Percentiles rank a stretch among this genome's conserved stretches.
phyloP scores from a whole-genome alignment of 2,888 invertebrate genomes.

The Eupithecia inturbata region DNA sequence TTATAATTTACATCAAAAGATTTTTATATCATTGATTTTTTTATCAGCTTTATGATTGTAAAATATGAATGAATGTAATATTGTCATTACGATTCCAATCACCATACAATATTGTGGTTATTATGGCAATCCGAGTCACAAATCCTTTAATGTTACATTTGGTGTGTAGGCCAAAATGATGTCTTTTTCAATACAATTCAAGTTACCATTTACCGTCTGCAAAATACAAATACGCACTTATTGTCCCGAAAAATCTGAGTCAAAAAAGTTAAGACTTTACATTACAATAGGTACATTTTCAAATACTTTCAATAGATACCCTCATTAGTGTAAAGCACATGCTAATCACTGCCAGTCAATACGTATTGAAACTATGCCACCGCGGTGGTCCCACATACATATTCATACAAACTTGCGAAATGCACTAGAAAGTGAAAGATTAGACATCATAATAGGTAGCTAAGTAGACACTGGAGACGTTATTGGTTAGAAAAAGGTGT shows the following conservation, averaged over 20 bases:
- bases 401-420: slow-evolving; percentile 39
- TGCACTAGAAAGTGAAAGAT: slow-evolving; percentile 20
- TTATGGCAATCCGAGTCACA: neutral
- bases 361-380: slow-evolving; percentile 31
- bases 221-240: neutral
- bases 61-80: neutral
- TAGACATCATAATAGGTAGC: neutral
- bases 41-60: neutral
- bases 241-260: neutral
- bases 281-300: neutral
- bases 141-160: neutral
- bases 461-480: neutral
- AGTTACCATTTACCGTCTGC: neutral
- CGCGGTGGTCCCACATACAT: slow-evolving; percentile 36
- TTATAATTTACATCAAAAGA: neutral
- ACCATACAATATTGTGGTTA: neutral
- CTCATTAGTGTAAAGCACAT: slow-evolving; percentile 23
- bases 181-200: neutral
- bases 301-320: neutral
- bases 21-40: neutral
- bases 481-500: neutral
- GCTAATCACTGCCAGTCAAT: slow-evolving; percentile 32
- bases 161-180: neutral
- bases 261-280: slow-evolving; percentile 2
- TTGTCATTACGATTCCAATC: neutral